Conservation (phyloP, 2,113 vertebrate genomes). For the Trematomus loennbergii region DNA sequence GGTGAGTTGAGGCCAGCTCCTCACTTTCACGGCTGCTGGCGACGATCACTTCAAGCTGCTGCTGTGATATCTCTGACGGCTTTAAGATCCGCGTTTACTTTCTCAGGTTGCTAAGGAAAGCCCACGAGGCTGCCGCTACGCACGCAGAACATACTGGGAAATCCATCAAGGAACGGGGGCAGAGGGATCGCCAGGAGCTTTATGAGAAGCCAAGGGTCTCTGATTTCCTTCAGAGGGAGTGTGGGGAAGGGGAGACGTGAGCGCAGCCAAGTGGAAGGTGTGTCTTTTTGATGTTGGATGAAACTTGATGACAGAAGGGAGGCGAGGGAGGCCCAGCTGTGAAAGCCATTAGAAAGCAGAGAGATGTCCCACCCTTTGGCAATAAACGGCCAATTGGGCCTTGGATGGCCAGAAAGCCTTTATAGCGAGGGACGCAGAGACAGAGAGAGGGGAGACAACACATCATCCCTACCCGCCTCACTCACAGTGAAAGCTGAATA, state of each 20-base stretch:
- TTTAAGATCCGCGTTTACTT: constrained; percentile 18
- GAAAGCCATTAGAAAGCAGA: constrained; percentile 72
- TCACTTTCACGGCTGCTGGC: constrained; percentile 22
- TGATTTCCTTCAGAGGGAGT: constrained; percentile 34
- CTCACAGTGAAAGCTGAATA: constrained; percentile 66
- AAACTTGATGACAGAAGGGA: constrained; percentile 71
- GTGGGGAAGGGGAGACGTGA: neutral
- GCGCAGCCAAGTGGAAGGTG: constrained; percentile 69
- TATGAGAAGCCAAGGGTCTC: constrained; percentile 51
- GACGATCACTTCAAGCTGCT: neutral
- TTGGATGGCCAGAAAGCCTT: constrained; percentile 44
- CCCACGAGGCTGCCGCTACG: neutral
- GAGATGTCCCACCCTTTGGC: constrained; percentile 73
- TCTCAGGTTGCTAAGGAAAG: constrained; percentile 44
- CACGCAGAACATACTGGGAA: constrained; percentile 51
- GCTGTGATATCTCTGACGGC: constrained; percentile 45
- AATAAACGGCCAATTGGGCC: constrained; percentile 34
- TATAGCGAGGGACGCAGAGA: constrained; percentile 12
- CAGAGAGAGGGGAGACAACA: constrained; percentile 21
- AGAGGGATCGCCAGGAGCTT: constrained; percentile 57
- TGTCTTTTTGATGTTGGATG: constrained; percentile 75
- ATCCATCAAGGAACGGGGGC: constrained; percentile 43
- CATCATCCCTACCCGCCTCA: constrained; percentile 60
- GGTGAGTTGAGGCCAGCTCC: constrained; percentile 13
- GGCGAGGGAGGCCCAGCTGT: constrained; percentile 66